Percentiles rank a stretch among this genome's conserved stretches.
Evolutionary conservation across 1,140 invertebrate species (phyloP).

Genomic region (Drosophila leontia): DNA sequence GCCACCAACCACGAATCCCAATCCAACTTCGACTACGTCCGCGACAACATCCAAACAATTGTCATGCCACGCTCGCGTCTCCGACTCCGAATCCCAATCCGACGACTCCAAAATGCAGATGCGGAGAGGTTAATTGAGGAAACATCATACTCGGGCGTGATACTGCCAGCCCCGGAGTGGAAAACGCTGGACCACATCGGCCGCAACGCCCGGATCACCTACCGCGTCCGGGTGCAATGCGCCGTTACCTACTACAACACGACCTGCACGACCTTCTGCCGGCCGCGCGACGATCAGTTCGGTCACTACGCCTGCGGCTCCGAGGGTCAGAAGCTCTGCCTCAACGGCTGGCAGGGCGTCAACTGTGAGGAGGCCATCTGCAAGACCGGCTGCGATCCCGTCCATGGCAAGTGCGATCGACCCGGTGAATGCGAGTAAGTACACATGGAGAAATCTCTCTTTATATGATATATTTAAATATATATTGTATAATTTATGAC

Average conservation of each 20-base stretch:
- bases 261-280: conserved; percentile 96
- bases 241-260: conserved; percentile 97
- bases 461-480: neutral
- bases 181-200: conserved; percentile 94
- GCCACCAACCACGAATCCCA: conserved; percentile 66
- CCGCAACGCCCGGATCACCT: conserved; percentile 90
- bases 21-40: conserved; percentile 15
- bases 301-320: conserved; percentile 96
- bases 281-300: conserved; percentile 95
- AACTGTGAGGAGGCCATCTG: conserved; percentile 97
- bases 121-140: conserved; percentile 92
- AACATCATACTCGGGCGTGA: conserved; percentile 95
- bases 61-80: conserved; percentile 52
- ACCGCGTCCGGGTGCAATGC: conserved; percentile 95
- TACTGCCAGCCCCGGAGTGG: conserved; percentile 95
- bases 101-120: conserved; percentile 84
- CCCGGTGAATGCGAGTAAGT: conserved; percentile 96
- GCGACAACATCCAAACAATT: conserved; percentile 58
- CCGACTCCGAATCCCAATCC: conserved; percentile 14
- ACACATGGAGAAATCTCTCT: conserved; percentile 1
- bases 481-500: neutral
- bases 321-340: conserved; percentile 95
- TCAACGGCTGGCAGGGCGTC: conserved; percentile 96
- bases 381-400: conserved; percentile 94
- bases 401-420: conserved; percentile 94